Conservation (phyloP, 2,113 vertebrate genomes). For the Malurus melanocephalus region DNA sequence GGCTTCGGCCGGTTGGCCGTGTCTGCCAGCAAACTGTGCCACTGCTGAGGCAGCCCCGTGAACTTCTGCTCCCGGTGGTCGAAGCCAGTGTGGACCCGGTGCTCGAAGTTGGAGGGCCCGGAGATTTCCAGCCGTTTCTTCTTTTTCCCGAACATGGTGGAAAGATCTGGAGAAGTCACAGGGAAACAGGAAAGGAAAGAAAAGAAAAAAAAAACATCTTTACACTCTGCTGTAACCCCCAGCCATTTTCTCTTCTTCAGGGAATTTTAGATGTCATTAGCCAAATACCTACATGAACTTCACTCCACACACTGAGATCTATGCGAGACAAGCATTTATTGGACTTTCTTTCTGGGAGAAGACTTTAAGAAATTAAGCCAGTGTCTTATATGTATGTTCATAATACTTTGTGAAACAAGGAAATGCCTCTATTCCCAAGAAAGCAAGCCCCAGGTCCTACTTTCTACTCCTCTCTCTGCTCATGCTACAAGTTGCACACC, state of each 20-base stretch:
- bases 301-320: background rate
- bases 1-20: constrained; percentile 95
- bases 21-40: constrained; percentile 96
- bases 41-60: constrained; percentile 94
- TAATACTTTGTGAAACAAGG: background rate
- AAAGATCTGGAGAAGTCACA: constrained; percentile 72
- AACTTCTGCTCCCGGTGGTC: constrained; percentile 96
- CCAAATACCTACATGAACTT: background rate
- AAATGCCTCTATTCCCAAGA: background rate
- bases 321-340: background rate
- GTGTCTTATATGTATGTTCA: background rate
- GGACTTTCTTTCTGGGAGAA: background rate
- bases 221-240: background rate
- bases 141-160: constrained; percentile 98
- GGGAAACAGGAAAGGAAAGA: background rate
- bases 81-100: constrained; percentile 96
- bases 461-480: background rate
- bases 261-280: background rate
- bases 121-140: constrained; percentile 98
- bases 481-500: fast-evolving
- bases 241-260: background rate
- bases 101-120: constrained; percentile 98
- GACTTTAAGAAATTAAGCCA: background rate
- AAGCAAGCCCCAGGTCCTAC: background rate
- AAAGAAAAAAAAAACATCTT: background rate